These are phyloP conservation scores for Rhynchonycteris naso DNA, from an alignment of 2,797 vertebrate genomes.

Conservation along the genomic window DNA sequence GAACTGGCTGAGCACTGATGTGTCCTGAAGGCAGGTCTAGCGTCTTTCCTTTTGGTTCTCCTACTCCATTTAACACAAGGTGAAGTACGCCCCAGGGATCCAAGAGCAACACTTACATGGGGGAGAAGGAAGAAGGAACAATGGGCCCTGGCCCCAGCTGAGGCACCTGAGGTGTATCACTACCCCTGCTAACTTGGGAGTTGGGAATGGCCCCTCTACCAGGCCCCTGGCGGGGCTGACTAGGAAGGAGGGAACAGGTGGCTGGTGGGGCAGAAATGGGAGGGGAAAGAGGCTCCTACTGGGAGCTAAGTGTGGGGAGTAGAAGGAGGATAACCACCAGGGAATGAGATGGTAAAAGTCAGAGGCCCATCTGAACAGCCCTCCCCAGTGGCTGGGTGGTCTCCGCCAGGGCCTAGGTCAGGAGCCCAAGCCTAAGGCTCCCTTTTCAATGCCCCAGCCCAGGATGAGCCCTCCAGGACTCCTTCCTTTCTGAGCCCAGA, in stretches of 20 bases:
- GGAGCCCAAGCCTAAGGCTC: constrained; percentile 5
- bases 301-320: background rate
- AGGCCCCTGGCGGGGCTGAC: background rate
- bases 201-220: background rate
- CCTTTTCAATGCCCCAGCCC: background rate
- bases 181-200: background rate
- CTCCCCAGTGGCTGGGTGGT: background rate
- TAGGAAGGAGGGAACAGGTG: background rate
- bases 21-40: constrained; percentile 10
- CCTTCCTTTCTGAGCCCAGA: background rate
- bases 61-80: background rate
- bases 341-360: background rate
- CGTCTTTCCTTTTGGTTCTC: background rate
- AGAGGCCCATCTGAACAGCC: background rate
- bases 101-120: background rate
- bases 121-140: background rate
- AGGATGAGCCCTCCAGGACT: background rate
- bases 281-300: background rate
- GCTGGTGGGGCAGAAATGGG: background rate
- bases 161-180: background rate
- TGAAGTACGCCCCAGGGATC: background rate
- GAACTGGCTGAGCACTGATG: background rate
- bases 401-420: constrained; percentile 7
- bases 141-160: background rate
- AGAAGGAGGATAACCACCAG: background rate